phyloP scores from a whole-genome alignment of 2,797 vertebrate genomes.

The Myripristis murdjan region DNA sequence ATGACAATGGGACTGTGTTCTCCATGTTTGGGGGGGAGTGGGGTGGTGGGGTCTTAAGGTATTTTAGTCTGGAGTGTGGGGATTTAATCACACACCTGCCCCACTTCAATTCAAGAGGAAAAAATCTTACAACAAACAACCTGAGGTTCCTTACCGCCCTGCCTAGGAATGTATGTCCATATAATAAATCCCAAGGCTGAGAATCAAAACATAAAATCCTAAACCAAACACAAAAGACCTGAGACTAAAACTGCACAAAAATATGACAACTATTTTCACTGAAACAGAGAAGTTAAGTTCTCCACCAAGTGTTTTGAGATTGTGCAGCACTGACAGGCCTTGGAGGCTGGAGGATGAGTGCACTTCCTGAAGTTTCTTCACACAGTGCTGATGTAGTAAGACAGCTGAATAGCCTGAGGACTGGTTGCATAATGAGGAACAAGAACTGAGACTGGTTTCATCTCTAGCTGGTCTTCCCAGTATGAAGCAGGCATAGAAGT shows the following conservation, averaged over 20 bases:
- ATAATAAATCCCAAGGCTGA: constrained; percentile 27
- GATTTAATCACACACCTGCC: constrained; percentile 72
- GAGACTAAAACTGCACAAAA: constrained; percentile 31
- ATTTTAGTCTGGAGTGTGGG: constrained; percentile 37
- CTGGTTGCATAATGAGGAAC: constrained; percentile 56
- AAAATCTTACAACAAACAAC: constrained; percentile 43
- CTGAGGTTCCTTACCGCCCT: constrained; percentile 33
- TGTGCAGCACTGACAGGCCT: constrained; percentile 62
- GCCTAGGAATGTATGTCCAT: constrained; percentile 44
- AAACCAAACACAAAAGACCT: constrained; percentile 38
- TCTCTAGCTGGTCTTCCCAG: constrained; percentile 42
- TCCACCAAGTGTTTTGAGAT: constrained; percentile 53
- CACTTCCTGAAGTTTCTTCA: constrained; percentile 65
- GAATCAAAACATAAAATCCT: constrained; percentile 34
- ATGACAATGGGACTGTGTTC: constrained; percentile 71
- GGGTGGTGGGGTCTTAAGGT: constrained; percentile 30
- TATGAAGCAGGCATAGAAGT: constrained; percentile 14
- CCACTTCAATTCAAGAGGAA: constrained; percentile 6
- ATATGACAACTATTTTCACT: constrained; percentile 51
- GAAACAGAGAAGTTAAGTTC: constrained; percentile 39
- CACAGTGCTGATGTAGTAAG: constrained; percentile 66
- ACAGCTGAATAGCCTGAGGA: constrained; percentile 64
- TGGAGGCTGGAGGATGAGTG: constrained; percentile 56
- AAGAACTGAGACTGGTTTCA: constrained; percentile 46
- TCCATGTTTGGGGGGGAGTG: constrained; percentile 43